Evolutionary conservation across 1,140 invertebrate species (phyloP), one percentile per base, ranked within the genome.

Genomic region (Potamilus streckersoni): DNA sequence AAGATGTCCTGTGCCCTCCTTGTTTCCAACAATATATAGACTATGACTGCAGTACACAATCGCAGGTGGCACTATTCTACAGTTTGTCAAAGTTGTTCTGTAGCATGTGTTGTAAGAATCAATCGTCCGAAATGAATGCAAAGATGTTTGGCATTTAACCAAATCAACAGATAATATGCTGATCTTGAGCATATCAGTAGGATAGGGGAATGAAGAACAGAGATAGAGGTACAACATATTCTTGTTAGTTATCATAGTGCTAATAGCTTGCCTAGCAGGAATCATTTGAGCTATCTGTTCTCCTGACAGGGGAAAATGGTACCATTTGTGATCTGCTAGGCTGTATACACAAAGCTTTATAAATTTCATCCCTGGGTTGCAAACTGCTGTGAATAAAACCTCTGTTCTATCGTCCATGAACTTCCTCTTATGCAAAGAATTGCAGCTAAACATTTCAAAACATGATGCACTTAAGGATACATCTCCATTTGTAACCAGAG

Each of bases 181-280:
- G 59, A 88, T 85, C 63, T 86, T 86, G 59, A 86, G 78, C 84
- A 89, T 86, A 69, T 89, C 85, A 20, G 86, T 86, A 16, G 87
- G 87, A 70, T 88, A 89, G 14, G 87, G 87, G 71, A 89, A 87
- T 60, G 82, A 86, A 27, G 85, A 86, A 72, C 86, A 86, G 16
- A 89, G 73, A 65, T 88, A 89, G 80, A 89, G 80, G 71, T 87
- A 89, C 16, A 89, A 75, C 38, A 81, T 80, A 38, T 83, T 83
- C 65, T 87, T 83, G 68, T 85, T 75, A 16, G 82, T 72, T 23
- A 87, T 79, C 75, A 87, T 80, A 73, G 81, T 86, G 65, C 86
- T 86, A 0, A 89, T 81, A n/a, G 83, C 84, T 69, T 87, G 86
- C 56, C 86, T 79, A 31, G 83, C 63, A 38, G 87, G 87, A 20